Percentiles rank a stretch among this genome's conserved stretches.
These are phyloP conservation scores for Erannis defoliaria DNA, from an alignment of 2,888 invertebrate genomes.

Conservation along the genomic window DNA sequence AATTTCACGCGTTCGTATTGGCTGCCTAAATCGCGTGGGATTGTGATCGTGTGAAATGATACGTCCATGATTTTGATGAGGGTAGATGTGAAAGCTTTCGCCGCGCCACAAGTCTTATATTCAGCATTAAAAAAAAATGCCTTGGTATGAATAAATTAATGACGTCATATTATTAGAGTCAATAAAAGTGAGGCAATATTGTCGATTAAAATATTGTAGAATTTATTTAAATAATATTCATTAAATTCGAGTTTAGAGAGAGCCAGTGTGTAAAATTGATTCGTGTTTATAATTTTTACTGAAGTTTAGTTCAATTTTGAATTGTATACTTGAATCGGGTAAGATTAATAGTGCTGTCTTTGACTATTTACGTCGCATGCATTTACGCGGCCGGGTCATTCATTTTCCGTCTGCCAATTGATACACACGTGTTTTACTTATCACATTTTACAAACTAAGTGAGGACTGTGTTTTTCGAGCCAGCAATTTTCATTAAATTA, in stretches of 20 bases:
- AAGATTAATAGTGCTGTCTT: background rate
- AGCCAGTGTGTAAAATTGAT: background rate
- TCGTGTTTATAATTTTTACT: background rate
- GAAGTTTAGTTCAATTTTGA: no score
- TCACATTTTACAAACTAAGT: background rate
- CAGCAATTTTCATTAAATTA: no score
- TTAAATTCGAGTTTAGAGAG: conserved; percentile 4
- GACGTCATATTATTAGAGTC: conserved; percentile 20
- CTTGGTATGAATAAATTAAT: background rate
- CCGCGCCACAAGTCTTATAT: conserved; percentile 25
- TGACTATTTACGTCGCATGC: background rate
- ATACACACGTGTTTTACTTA: background rate
- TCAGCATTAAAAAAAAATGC: background rate
- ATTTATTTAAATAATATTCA: background rate
- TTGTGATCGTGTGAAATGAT: conserved; percentile 43
- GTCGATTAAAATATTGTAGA: conserved; percentile 14
- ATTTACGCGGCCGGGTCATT: background rate
- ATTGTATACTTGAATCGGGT: no score
- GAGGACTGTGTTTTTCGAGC: no score
- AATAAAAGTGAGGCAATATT: conserved; percentile 16
- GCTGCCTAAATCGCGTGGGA: conserved; percentile 31
- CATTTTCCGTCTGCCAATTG: background rate
- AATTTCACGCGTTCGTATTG: conserved; percentile 22
- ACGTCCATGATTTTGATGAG: conserved; percentile 43
- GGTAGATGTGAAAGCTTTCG: conserved; percentile 25